Base-by-base conservation (phyloP, 1,140 invertebrate genomes). In the Trinorchestia longiramus region DNA sequence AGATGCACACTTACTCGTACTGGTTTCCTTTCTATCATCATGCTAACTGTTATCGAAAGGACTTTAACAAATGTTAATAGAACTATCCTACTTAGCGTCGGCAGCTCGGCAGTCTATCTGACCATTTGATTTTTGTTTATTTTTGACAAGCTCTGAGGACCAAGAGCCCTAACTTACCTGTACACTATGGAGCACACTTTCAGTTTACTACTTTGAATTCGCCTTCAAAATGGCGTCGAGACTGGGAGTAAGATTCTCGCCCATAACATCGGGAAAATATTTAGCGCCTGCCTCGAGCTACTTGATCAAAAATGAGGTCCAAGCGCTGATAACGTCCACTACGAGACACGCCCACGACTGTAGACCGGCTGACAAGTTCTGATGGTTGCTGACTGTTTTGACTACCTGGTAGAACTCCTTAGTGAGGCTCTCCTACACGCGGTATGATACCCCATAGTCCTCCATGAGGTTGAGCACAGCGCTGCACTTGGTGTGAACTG, bases 241-340 rank as follows among this genome's bases (percentile, higher is more conserved):
- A 6, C 44, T 40, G 43, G 92, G 92, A 23, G 43, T 94, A 40
- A 94, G 92, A 4, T 19, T 47, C 44, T 94, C 23, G 1, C 92
- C 92, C 92, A 94, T 94, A 0, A 94, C 41, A 36, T 94, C 92
- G 41, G 92, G 92, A 40, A 94, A 94, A 44, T 45, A 45, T 28
- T 94, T 40, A 45, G 4, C 40, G 44, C 92, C 92, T 0, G 15
- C 92, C 40, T 44, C 92, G 3, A 94, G 44, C 36, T 47, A n/a
- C 40, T 47, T 44, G 43, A 40, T 94, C 43, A 47, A 47, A 44
- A 1, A 28, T 6, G 43, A 45, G 41, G 47, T n/a, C 92, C 92
- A 94, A 40, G 11, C 41, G 36, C 92, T 45, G 43, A 94, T 36
- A 40, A 94, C 40, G 44, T 94, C 92, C 40, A 47, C 92, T 0